Evolutionary conservation across 2,888 invertebrate species (phyloP).

Genomic region (Conops quadrifasciatus): DNA sequence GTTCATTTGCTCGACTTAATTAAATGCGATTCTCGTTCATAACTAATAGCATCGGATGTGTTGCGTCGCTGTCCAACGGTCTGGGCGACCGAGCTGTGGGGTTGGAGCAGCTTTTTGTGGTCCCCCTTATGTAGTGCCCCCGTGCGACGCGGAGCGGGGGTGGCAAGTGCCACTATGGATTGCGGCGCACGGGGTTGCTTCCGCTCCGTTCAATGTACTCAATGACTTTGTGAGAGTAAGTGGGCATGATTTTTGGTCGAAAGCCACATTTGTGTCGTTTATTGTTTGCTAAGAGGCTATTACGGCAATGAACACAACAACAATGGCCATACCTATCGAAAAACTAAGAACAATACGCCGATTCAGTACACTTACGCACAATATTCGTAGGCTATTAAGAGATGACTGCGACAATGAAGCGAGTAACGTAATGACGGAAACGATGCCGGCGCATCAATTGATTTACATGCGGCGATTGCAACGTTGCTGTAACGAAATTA

Average conservation of each 20-base stretch:
- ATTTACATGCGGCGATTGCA: constrained; percentile 46
- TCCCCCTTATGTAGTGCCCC: too few relatives aligned
- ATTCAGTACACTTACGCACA: too few relatives aligned
- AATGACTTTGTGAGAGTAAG: too few relatives aligned
- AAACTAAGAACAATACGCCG: too few relatives aligned
- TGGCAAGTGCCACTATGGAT: background rate
- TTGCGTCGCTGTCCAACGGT: background rate
- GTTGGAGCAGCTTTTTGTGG: background rate
- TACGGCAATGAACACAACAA: constrained; percentile 45
- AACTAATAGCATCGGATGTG: background rate
- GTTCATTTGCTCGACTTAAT: background rate
- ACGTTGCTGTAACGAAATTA: constrained; percentile 49
- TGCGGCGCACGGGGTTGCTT: background rate
- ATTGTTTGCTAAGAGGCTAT: background rate
- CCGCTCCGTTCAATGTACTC: too few relatives aligned
- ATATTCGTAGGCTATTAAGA: constrained; percentile 49
- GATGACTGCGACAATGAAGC: constrained; percentile 38
- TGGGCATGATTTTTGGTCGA: background rate
- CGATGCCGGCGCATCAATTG: background rate
- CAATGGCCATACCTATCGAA: too few relatives aligned
- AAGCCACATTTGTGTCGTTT: background rate
- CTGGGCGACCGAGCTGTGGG: background rate
- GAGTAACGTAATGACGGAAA: background rate
- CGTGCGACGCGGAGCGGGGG: background rate
- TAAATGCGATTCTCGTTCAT: background rate